These are phyloP conservation scores for Iguana delicatissima DNA, from an alignment of 2,797 vertebrate species.

Conservation along the genomic window DNA sequence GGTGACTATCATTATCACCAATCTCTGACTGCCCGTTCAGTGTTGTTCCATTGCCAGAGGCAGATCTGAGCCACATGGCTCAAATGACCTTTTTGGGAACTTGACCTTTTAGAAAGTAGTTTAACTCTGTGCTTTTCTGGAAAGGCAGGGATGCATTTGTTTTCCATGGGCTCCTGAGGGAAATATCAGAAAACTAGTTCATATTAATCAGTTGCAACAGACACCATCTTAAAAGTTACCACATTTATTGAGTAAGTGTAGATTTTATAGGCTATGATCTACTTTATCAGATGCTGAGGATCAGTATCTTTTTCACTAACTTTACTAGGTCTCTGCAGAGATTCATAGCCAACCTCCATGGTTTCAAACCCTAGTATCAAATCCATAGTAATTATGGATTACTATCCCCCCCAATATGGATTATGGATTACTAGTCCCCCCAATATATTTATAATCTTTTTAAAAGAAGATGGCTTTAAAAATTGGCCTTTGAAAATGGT, in stretches of 20 bases:
- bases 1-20: background rate
- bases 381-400: background rate
- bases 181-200: background rate
- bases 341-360: background rate
- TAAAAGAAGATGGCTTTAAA: too few species aligned
- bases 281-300: background rate
- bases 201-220: background rate
- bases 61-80: background rate
- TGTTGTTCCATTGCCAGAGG: slow-evolving; percentile 20
- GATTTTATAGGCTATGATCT: background rate
- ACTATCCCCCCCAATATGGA: too few species aligned
- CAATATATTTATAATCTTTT: background rate
- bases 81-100: slow-evolving; percentile 18
- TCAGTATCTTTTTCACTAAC: background rate
- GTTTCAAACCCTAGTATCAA: background rate
- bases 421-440: too few species aligned
- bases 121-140: background rate
- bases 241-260: background rate
- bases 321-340: background rate
- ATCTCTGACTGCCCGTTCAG: background rate
- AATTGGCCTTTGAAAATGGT: too few species aligned
- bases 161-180: background rate
- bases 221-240: background rate
- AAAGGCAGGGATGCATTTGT: background rate
- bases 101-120: background rate